These are phyloP conservation scores for Isoperla grammatica DNA, from an alignment of 2,888 invertebrate species.

Conservation along the genomic window DNA sequence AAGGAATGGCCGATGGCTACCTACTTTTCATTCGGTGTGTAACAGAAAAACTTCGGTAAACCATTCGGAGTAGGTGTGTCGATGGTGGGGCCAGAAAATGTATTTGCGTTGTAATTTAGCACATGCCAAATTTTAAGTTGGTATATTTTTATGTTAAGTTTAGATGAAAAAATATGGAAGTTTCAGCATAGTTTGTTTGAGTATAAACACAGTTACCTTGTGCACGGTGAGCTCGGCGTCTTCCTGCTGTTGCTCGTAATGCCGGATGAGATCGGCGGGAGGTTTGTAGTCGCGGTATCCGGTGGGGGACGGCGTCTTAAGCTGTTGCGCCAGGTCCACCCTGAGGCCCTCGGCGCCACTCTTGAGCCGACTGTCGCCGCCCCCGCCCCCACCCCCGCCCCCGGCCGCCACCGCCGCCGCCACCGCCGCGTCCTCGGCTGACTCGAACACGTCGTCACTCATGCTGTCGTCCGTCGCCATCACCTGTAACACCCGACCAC, in stretches of 20 bases:
- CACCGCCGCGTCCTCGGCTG: constrained; percentile 44
- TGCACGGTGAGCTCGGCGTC: constrained; percentile 55
- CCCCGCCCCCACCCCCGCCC: too few relatives aligned
- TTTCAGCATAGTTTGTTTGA: too few relatives aligned
- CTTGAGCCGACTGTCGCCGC: constrained; percentile 39
- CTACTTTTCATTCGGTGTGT: too few relatives aligned
- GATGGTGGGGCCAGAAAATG: too few relatives aligned
- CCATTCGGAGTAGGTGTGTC: too few relatives aligned
- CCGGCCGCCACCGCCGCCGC: constrained; percentile 35
- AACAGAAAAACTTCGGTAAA: too few relatives aligned
- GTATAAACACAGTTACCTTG: constrained; percentile 48
- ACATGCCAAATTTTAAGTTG: too few relatives aligned
- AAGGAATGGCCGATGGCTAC: too few relatives aligned
- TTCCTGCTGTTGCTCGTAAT: constrained; percentile 29
- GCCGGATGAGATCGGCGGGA: constrained; percentile 56
- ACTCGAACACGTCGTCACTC: constrained; percentile 80
- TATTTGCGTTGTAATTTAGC: too few relatives aligned
- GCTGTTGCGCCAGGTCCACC: constrained; percentile 32
- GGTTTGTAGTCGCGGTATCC: constrained; percentile 76
- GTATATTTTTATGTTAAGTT: too few relatives aligned
- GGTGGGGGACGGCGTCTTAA: constrained; percentile 61
- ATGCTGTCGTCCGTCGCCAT: constrained; percentile 66
- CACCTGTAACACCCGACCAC: too few relatives aligned
- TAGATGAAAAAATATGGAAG: too few relatives aligned
- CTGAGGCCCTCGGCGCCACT: constrained; percentile 42